Conservation (phyloP, 2,113 vertebrate genomes). For the Hippocampus abdominalis region DNA sequence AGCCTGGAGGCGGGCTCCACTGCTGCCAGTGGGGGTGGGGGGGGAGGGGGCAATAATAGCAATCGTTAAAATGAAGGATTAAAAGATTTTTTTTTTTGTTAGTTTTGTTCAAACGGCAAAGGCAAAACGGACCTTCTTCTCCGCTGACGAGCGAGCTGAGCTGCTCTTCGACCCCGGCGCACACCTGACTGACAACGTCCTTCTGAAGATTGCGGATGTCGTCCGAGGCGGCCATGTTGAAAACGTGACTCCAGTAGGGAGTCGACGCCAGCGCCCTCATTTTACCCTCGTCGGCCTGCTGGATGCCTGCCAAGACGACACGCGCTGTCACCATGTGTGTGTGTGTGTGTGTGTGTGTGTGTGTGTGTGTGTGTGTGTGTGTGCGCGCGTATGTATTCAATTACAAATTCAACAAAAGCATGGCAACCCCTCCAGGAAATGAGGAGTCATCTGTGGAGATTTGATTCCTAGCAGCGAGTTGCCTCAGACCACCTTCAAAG, state of each 20-base stretch:
- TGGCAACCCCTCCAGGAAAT: no score
- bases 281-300: slow-evolving; percentile 84
- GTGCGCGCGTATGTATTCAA: neutral
- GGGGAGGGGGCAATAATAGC: neutral
- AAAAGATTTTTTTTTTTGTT: no score
- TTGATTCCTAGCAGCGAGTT: no score
- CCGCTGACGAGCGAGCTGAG: slow-evolving; percentile 82
- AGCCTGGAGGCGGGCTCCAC: slow-evolving; percentile 87
- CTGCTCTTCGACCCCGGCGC: slow-evolving; percentile 85
- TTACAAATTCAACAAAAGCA: neutral
- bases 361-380: neutral
- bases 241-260: slow-evolving; percentile 82
- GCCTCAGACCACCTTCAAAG: no score
- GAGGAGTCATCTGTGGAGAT: no score
- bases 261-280: slow-evolving; percentile 85
- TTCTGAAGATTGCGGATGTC: slow-evolving; percentile 81
- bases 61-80: no score
- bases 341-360: no score
- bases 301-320: slow-evolving; percentile 74
- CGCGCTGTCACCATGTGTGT: neutral
- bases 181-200: slow-evolving; percentile 83
- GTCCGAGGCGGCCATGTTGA: slow-evolving; percentile 80
- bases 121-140: slow-evolving; percentile 81
- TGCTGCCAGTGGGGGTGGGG: no score
- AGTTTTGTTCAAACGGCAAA: neutral